A percentile compares a stretch with the other conserved stretches of the same genome.
phyloP scores from a whole-genome alignment of 2,113 vertebrate species.

The Phaethon lepturus region DNA sequence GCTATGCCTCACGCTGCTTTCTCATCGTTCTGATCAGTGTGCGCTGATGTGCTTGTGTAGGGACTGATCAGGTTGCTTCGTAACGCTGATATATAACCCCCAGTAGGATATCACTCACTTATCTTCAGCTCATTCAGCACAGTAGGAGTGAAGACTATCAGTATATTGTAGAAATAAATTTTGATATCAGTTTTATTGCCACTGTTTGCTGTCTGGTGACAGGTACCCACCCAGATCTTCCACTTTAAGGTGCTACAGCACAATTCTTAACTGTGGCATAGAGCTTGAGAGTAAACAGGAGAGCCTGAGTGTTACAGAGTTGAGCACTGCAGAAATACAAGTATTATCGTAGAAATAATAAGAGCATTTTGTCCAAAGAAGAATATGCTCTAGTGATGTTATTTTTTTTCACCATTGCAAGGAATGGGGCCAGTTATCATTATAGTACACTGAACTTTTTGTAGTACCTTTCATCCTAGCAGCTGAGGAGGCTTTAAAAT shows the following conservation, averaged over 20 bases:
- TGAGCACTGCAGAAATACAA: neutral
- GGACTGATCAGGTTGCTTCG: neutral
- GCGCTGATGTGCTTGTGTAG: neutral
- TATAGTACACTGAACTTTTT: neutral
- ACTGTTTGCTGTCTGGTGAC: neutral
- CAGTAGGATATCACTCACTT: neutral
- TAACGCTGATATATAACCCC: neutral
- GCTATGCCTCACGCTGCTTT: neutral
- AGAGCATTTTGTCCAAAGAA: neutral
- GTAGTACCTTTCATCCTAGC: neutral
- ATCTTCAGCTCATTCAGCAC: neutral
- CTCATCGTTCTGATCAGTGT: neutral
- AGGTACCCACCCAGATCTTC: neutral
- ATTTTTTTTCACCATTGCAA: neutral
- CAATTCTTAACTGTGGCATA: neutral
- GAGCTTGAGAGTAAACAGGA: neutral
- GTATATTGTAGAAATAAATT: constrained; percentile 1
- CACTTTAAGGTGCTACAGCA: neutral
- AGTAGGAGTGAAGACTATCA: neutral
- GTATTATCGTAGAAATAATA: neutral
- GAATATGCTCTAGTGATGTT: neutral
- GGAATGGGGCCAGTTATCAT: neutral
- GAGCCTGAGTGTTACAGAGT: neutral
- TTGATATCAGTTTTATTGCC: neutral
- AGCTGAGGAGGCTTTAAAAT: constrained; percentile 24